phyloP scores from a whole-genome alignment of 2,797 vertebrate species.

The Rhyacichthys aspro region DNA sequence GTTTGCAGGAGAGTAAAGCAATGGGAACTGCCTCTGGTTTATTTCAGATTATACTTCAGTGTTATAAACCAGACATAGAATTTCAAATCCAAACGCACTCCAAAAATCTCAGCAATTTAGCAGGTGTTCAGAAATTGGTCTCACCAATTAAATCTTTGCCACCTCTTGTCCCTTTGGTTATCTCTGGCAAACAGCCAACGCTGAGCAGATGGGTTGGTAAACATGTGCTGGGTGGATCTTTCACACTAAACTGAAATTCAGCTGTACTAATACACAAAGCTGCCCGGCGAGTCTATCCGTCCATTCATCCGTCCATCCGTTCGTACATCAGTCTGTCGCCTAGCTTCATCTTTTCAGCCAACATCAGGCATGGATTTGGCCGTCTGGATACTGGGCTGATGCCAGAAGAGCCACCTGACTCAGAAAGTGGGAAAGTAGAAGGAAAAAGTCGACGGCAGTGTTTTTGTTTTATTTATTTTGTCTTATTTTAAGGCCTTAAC shows the following conservation, averaged over 20 bases:
- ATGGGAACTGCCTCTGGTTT: constrained; percentile 12
- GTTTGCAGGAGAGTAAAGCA: neutral
- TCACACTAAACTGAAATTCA: constrained; percentile 36
- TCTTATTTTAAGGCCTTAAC: too few species aligned
- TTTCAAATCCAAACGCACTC: constrained; percentile 14
- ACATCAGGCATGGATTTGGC: too few species aligned
- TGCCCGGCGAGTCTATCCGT: neutral
- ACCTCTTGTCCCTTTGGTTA: constrained; percentile 20
- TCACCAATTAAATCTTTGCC: constrained; percentile 39
- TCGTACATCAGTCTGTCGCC: neutral
- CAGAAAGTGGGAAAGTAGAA: too few species aligned
- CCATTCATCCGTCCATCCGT: too few species aligned
- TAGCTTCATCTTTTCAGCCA: neutral
- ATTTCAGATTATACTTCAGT: constrained; percentile 21
- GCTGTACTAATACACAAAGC: neutral
- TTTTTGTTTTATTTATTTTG: too few species aligned
- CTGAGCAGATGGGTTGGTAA: constrained; percentile 36
- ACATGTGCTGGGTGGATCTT: constrained; percentile 43
- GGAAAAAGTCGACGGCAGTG: too few species aligned
- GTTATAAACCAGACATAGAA: constrained; percentile 10
- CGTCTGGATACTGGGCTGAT: neutral
- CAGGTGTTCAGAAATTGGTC: constrained; percentile 22
- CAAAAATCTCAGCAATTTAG: constrained; percentile 25
- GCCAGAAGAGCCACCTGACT: neutral
- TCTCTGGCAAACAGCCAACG: constrained; percentile 33